Evolutionary conservation across 2,888 invertebrate species (phyloP).

Genomic region (Lingula anatina): DNA sequence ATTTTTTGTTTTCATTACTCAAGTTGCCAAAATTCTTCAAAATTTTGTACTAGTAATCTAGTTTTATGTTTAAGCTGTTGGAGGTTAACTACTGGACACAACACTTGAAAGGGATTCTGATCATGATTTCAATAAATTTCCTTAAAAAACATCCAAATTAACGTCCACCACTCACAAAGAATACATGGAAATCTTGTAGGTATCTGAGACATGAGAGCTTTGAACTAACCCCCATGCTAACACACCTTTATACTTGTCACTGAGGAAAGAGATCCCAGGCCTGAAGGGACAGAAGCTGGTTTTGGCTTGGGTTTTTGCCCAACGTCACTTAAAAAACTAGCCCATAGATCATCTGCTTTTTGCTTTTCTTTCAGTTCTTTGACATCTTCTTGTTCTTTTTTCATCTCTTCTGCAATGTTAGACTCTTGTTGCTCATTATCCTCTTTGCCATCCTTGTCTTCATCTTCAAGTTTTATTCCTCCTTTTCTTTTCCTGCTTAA

Average conservation of each 20-base stretch:
- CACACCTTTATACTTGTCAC: slow-evolving; percentile 12
- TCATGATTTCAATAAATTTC: too few relatives aligned
- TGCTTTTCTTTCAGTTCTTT: slow-evolving; percentile 42
- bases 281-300: slow-evolving; percentile 8
- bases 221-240: neutral
- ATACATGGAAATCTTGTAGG: too few relatives aligned
- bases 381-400: slow-evolving; percentile 22
- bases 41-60: neutral
- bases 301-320: slow-evolving; percentile 25
- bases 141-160: too few relatives aligned
- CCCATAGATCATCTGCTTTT: slow-evolving; percentile 45
- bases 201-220: neutral
- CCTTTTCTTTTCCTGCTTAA: too few relatives aligned
- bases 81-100: neutral
- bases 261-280: slow-evolving; percentile 5
- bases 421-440: too few relatives aligned
- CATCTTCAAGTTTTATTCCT: too few relatives aligned
- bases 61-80: neutral
- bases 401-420: too few relatives aligned
- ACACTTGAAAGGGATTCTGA: too few relatives aligned
- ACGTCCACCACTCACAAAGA: too few relatives aligned
- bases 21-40: neutral
- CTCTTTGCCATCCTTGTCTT: too few relatives aligned
- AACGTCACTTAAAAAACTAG: slow-evolving; percentile 48
- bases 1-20: too few relatives aligned